Base-by-base conservation (phyloP, 2,113 vertebrate genomes). In the Setophaga petechia region DNA sequence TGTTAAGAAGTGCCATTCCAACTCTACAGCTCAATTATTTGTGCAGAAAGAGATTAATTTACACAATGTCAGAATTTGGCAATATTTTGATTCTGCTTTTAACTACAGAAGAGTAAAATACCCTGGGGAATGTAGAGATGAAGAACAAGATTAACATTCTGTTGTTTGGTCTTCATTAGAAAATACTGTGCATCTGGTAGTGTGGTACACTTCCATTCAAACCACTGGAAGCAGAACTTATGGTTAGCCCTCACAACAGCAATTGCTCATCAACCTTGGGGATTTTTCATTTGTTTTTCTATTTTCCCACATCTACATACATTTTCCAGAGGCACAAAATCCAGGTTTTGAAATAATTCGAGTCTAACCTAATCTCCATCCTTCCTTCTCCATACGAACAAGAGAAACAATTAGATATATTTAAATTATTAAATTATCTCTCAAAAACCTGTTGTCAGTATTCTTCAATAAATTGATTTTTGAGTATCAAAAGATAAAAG, bases 11-110 rank as follows among this genome's bases (percentile, higher is more conserved):
- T 87, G 41, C 4, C n/a, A 68, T 74, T 94, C 41, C 39, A 94
- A 77, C 27, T 92, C 35, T 35, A 75, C 27, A 84, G 65, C 35
- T 93, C 76, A 78, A 84, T 92, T 93, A 85, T 54, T 77, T 74
- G 57, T 80, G 31, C 31, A 80, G 78, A 90, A 92, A 77, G 43
- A 74, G 13, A 81, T 44, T 4, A 74, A 81, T 78, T 93, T 95
- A 86, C 76, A 92, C 51, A 59, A 8, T 71, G 47, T 80, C 80
- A 92, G 52, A 93, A 81, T 88, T 55, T 87, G 65, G 80, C 39
- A 92, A 87, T 88, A 91, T 94, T 95, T 95, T 92, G 68, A 77
- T 72, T 89, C 47, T 1, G 4, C 8, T 81, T 93, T 90, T 88
- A 90, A 67, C 68, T 90, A 54, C 11, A 84, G 75, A 82, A 82